These are phyloP conservation scores for Panonychus citri DNA, from an alignment of 1,140 invertebrate species.

Conservation along the genomic window DNA sequence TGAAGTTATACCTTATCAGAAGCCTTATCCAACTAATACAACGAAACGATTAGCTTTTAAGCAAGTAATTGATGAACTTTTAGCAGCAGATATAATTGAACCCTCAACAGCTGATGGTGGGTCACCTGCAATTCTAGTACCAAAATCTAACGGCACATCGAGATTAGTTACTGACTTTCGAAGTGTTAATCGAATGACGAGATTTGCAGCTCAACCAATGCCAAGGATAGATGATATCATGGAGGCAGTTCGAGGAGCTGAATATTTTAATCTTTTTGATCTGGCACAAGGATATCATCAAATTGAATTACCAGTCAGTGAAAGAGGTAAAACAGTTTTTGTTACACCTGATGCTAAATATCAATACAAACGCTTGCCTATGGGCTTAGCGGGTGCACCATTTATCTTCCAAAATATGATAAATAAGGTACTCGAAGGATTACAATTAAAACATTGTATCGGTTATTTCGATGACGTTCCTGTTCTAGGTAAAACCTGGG, in stretches of 20 bases:
- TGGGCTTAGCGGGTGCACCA: slow-evolving; percentile 24
- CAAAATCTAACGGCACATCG: slow-evolving; percentile 25
- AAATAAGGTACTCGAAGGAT: slow-evolving; percentile 16
- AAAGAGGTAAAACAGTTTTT: slow-evolving; percentile 25
- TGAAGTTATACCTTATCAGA: not conserved
- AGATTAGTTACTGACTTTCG: slow-evolving; percentile 29
- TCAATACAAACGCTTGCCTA: slow-evolving; percentile 23
- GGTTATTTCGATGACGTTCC: not conserved
- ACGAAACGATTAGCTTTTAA: not conserved
- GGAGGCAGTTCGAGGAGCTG: slow-evolving; percentile 17
- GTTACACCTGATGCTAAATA: slow-evolving; percentile 20
- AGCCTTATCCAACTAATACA: not conserved
- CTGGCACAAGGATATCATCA: slow-evolving; percentile 26
- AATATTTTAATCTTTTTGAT: slow-evolving; percentile 7
- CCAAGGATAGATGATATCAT: slow-evolving; percentile 21
- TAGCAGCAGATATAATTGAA: slow-evolving; percentile 10
- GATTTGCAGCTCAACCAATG: slow-evolving; percentile 20
- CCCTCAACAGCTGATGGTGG: not conserved
- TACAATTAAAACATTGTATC: not conserved
- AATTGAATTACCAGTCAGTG: slow-evolving; percentile 19
- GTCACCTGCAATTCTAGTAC: not conserved
- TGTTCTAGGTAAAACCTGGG: not conserved
- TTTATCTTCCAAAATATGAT: slow-evolving; percentile 24
- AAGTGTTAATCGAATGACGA: slow-evolving; percentile 21
- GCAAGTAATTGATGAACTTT: not conserved